Base-by-base conservation (phyloP, 2,888 invertebrate species). In the Zygaena filipendulae region DNA sequence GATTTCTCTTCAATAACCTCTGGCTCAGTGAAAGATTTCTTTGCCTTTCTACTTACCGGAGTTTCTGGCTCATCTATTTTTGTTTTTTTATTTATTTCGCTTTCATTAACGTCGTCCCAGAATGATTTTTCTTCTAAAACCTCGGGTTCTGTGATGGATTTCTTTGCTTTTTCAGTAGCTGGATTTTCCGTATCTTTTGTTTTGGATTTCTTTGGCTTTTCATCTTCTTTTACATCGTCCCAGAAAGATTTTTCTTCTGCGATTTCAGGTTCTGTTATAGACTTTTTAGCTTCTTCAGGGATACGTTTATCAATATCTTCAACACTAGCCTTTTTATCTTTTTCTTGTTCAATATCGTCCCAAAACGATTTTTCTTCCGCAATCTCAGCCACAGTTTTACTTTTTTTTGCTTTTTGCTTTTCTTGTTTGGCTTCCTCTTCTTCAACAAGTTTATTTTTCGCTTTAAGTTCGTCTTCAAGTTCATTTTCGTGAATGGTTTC, bases 401-500 rank as follows among this genome's bases (percentile, higher is more conserved):
- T 39, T 52, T 59, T 55, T 26, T 45, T 45, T 23, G 57, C 58
- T 29, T 47, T 44, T 29, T 59, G 48, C 32, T 54, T 58, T 39
- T 69, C 36, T 1, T 25, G 39, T 18, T 29, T 42, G 12, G 45
- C 43, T 4, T 55, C 40, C 4, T 59, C 51, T 11, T 66, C 58
- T 45, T 66, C 59, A 3, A 63, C 27, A 16, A 45, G 42, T 25
- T 53, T 44, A 37, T 67, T 48, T 30, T 47, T 52, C 21, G 49
- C 48, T 39, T 58, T 61, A 30, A 36, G 45, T 29, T 64, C 60
- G 12, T 64, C 81, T 40, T 83, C 77, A 27, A 82, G 52, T 38
- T 82, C 64, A 45, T 68, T 74, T 59, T 83, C 81, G 42, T 71
- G 48, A 37, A 71, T 56, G 22, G 69, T 54, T 63, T 82, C 77